These are phyloP conservation scores for Orchestia grillus DNA, from an alignment of 1,140 invertebrate species.

Conservation along the genomic window DNA sequence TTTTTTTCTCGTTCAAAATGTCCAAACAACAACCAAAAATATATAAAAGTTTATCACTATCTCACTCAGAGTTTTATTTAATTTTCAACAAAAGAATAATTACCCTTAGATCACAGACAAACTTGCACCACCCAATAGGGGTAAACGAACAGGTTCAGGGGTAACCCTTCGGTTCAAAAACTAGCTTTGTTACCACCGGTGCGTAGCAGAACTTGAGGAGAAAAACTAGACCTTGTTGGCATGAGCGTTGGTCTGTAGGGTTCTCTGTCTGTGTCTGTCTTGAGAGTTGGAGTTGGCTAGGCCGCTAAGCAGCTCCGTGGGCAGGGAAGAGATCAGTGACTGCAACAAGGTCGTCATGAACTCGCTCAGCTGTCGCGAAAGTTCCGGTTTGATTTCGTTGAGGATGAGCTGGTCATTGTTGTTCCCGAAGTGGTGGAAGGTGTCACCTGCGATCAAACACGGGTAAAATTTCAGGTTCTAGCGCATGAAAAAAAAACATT, in stretches of 20 bases:
- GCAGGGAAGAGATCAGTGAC: slow-evolving; percentile 17
- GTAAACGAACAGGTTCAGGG: too few species aligned
- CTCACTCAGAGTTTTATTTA: not conserved
- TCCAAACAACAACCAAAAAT: not conserved
- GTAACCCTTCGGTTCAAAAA: not conserved
- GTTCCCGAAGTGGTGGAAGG: slow-evolving; percentile 41
- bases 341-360: not conserved
- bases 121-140: not conserved
- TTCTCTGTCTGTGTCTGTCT: slow-evolving; percentile 24
- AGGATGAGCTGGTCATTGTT: slow-evolving; percentile 18
- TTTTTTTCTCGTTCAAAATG: not conserved
- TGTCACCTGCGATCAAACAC: not conserved
- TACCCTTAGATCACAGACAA: not conserved
- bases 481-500: not conserved
- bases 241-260: not conserved
- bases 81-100: not conserved
- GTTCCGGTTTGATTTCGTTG: not conserved
- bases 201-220: not conserved
- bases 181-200: not conserved
- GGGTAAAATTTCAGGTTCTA: not conserved
- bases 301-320: not conserved
- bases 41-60: not conserved
- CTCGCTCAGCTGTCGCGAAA: not conserved
- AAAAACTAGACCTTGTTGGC: not conserved
- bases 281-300: not conserved